Evolutionary conservation across 2,888 invertebrate species (phyloP), one percentile per base, ranked within the genome.

Genomic region (Sepioteuthis lessoniana): DNA sequence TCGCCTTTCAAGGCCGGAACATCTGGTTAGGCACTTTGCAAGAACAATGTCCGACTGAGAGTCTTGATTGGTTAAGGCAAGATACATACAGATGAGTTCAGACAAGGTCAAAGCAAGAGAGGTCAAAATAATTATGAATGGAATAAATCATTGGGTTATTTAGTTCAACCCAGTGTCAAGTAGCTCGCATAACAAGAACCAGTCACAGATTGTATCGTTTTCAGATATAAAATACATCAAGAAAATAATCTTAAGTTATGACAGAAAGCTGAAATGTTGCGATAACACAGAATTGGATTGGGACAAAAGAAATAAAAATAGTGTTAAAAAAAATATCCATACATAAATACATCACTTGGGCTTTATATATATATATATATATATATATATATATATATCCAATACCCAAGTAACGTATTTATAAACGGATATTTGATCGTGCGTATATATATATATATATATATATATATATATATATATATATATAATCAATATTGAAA

Each of bases 131-230:
- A 47, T 47, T 47, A 16, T 47, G 60, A 60, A 60, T 76, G n/a
- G n/a, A 76, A n/a, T n/a, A 76, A 76, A 76, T 76, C 76, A 76
- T 76, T 76, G 35, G 76, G 76, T 76, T 76, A 76, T 76, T 76
- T 76, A 35, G n/a, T 76, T 76, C n/a, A 76, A n/a, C 76, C 21
- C n/a, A 76, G 76, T 76, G 76, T 76, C 76, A 60, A 60, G 28
- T 31, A 31, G 60, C 31, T 60, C 28, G n/a, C n/a, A 35, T n/a
- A 76, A 76, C 76, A 76, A 76, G 76, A 76, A n/a, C n/a, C 16
- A n/a, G n/a, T 76, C 76, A n/a, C 10, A 35, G n/a, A 76, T n/a
- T n/a, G 31, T 76, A 76, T 10, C 10, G 76, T 76, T n/a, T 76
- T 10, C n/a, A n/a, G 76, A 76, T 8, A 76, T 5, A n/a, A 76